Evolutionary conservation across 2,113 vertebrate genomes (phyloP).

Genomic region (Pipa parva): DNA sequence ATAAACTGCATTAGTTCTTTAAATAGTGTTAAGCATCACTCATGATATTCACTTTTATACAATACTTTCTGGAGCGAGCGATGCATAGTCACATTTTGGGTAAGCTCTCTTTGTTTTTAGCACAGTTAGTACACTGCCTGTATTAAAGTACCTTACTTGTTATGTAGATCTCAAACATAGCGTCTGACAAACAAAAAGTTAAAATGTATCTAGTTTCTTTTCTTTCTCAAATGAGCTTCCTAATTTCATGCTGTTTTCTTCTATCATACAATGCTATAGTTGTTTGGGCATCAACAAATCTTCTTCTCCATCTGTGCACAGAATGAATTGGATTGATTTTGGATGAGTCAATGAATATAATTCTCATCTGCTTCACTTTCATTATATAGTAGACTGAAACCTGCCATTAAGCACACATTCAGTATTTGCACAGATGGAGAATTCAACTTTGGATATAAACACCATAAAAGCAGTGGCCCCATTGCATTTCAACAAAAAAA

Average conservation of each 20-base stretch:
- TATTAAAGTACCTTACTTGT: too few relatives aligned
- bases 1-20: too few relatives aligned
- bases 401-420: slow-evolving; percentile 28
- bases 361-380: slow-evolving; percentile 31
- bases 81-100: too few relatives aligned
- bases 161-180: too few relatives aligned
- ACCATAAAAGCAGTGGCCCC: too few relatives aligned
- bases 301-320: slow-evolving; percentile 38
- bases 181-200: background rate
- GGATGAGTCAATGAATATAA: slow-evolving; percentile 39
- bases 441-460: slow-evolving; percentile 27
- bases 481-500: too few relatives aligned
- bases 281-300: slow-evolving; percentile 31
- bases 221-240: background rate
- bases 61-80: too few relatives aligned
- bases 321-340: slow-evolving; percentile 43
- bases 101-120: too few relatives aligned
- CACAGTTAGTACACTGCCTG: too few relatives aligned
- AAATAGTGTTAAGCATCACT: too few relatives aligned
- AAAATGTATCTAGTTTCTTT: background rate
- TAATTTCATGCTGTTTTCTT: background rate
- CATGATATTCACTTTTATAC: too few relatives aligned
- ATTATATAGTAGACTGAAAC: slow-evolving; percentile 27
- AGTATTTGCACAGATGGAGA: slow-evolving; percentile 22
- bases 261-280: background rate